phyloP scores from a whole-genome alignment of 2,888 invertebrate genomes.

The Drosophila pseudotalamancana region DNA sequence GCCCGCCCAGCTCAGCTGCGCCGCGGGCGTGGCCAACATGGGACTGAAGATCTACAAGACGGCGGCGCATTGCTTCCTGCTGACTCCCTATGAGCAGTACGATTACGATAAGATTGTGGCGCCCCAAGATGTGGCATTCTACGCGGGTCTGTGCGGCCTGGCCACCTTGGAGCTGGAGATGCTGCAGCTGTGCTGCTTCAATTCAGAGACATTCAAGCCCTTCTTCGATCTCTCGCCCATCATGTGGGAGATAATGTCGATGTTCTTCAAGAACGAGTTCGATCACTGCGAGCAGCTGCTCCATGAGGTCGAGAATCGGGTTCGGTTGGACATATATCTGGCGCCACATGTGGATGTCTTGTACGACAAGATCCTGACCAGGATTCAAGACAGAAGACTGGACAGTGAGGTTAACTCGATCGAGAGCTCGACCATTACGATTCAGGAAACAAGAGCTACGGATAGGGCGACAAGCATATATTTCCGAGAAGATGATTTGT shows the following conservation, averaged over 20 bases:
- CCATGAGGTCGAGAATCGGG: conserved; percentile 34
- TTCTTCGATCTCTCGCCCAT: conserved; percentile 47
- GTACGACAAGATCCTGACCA: conserved; percentile 39
- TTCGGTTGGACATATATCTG: conserved; percentile 61
- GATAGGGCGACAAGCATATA: neutral
- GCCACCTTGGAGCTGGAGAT: conserved; percentile 53
- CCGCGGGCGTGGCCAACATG: conserved; percentile 61
- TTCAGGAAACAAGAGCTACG: neutral
- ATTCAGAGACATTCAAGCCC: conserved; percentile 47
- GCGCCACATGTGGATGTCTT: conserved; percentile 56
- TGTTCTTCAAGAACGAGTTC: conserved; percentile 32
- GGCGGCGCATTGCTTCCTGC: conserved; percentile 57
- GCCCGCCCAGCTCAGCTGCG: conserved; percentile 57
- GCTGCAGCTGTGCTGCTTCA: conserved; percentile 27
- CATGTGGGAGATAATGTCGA: conserved; percentile 32
- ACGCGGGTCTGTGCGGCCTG: conserved; percentile 53
- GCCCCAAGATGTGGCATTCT: conserved; percentile 56
- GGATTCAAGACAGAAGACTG: conserved; percentile 18
- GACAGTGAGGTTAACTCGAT: no score
- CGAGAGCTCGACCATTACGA: neutral
- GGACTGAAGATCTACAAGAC: conserved; percentile 59
- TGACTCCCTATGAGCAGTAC: conserved; percentile 43
- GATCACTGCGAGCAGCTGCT: conserved; percentile 34
- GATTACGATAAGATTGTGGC: conserved; percentile 61
- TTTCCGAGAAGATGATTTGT: neutral